A percentile compares a stretch with the other conserved stretches of the same genome.
Conservation (phyloP, 2,888 invertebrate genomes). For the Acleris emargana region DNA sequence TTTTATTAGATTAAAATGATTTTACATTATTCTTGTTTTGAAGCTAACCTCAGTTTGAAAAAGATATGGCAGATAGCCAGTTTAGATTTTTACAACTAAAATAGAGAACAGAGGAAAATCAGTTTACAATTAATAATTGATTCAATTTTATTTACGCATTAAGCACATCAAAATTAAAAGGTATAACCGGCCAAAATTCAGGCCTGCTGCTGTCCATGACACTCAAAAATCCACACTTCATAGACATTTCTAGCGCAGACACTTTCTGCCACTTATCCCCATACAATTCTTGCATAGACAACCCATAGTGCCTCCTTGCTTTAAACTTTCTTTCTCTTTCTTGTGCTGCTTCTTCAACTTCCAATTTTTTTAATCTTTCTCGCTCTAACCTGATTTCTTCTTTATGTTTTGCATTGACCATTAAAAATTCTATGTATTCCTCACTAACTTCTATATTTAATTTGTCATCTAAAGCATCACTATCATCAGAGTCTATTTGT, state of each 20-base stretch:
- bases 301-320: conserved; percentile 30
- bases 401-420: conserved; percentile 82
- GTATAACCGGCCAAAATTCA: conserved; percentile 89
- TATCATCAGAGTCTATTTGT: conserved; percentile 52
- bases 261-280: conserved; percentile 86
- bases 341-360: conserved; percentile 50
- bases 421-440: conserved; percentile 85
- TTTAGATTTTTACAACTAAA: background rate
- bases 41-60: too few relatives aligned
- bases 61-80: too few relatives aligned
- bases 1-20: too few relatives aligned
- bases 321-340: conserved; percentile 67
- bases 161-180: conserved; percentile 78
- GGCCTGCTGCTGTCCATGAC: conserved; percentile 85
- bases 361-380: conserved; percentile 52
- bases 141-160: conserved; percentile 18
- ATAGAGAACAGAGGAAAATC: background rate
- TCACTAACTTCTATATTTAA: conserved; percentile 83
- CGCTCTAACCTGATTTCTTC: conserved; percentile 63
- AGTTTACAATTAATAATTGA: too few relatives aligned
- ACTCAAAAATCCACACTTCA: conserved; percentile 86
- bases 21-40: too few relatives aligned
- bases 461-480: conserved; percentile 47
- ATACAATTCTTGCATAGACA: conserved; percentile 74
- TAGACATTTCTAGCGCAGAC: conserved; percentile 88